phyloP scores from a whole-genome alignment of 2,113 vertebrate species.

The Natator depressus region DNA sequence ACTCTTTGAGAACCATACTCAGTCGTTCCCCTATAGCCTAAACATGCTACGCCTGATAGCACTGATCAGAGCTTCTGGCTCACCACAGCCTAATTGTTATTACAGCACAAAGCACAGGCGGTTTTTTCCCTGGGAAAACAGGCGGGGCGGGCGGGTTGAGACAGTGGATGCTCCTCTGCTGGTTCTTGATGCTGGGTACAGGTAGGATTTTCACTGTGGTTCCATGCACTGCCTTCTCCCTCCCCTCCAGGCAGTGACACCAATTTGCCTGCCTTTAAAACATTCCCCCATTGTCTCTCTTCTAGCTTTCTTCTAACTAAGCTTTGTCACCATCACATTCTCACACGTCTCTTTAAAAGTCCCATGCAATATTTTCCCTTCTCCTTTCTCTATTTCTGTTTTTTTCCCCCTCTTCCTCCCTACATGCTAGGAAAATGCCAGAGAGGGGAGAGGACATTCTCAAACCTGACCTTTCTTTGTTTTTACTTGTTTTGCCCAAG shows the following conservation, averaged over 20 bases:
- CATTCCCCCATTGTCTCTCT: not conserved
- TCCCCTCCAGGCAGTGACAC: not conserved
- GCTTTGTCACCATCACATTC: not conserved
- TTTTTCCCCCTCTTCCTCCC: not conserved
- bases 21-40: not conserved
- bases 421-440: not conserved
- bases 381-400: not conserved
- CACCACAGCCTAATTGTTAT: not conserved
- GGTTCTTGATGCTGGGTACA: not conserved
- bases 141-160: not conserved
- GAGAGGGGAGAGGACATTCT: not conserved
- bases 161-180: not conserved
- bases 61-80: not conserved
- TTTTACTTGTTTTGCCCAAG: not conserved
- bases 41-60: too few species aligned
- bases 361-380: fast-evolving
- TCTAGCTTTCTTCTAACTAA: not conserved
- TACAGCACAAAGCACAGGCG: not conserved
- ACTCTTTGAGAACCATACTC: not conserved
- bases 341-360: not conserved
- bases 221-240: not conserved
- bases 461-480: not conserved
- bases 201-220: not conserved
- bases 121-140: not conserved
- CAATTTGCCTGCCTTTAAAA: not conserved